Base-by-base conservation (phyloP, 1,140 invertebrate genomes). In the Musca domestica region DNA sequence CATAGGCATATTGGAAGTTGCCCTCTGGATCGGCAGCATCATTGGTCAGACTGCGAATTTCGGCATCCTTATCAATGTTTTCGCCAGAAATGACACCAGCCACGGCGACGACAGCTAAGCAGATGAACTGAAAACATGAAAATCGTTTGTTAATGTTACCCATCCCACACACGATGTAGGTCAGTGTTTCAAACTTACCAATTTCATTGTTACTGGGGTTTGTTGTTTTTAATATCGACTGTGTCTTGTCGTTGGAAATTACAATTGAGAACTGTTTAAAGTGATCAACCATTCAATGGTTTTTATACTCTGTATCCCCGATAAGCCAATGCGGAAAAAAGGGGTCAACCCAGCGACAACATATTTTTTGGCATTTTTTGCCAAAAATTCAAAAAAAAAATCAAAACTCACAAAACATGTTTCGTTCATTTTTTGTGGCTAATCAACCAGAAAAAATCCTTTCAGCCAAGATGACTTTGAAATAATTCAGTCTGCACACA, bases 1-100 rank as follows among this genome's bases (percentile, higher is more conserved):
- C 78, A 49, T 80, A 80, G 65, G 78, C 74, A 52, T 66, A 80
- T 69, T 77, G 76, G 68, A 77, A 80, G 23, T 78, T 80, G 34
- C 78, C 78, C 69, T 78, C 76, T 12, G 77, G 74, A 70, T 78
- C 78, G 56, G 76, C 71, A 23, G 77, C 77, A 9, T 78, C 74
- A 66, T 80, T 80, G 61, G 76, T 74, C 71, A 76, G 75, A 73
- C 78, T 80, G 14, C 76, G 76, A 41, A 78, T 78, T 73, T 80
- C 78, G 63, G 78, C 78, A 67, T 80, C 74, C 71, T 78, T 80
- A 72, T 80, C 77, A 63, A 80, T 80, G 46, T 80, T 78, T 25
- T 80, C 78, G 71, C 75, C 78, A 67, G 67, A 72, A 46, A 71
- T 69, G 67, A 69, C 74, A 51, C 72, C 75, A 63, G 76, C 72